These are phyloP conservation scores for Suillia variegata DNA, from an alignment of 2,888 invertebrate genomes.

Conservation along the genomic window DNA sequence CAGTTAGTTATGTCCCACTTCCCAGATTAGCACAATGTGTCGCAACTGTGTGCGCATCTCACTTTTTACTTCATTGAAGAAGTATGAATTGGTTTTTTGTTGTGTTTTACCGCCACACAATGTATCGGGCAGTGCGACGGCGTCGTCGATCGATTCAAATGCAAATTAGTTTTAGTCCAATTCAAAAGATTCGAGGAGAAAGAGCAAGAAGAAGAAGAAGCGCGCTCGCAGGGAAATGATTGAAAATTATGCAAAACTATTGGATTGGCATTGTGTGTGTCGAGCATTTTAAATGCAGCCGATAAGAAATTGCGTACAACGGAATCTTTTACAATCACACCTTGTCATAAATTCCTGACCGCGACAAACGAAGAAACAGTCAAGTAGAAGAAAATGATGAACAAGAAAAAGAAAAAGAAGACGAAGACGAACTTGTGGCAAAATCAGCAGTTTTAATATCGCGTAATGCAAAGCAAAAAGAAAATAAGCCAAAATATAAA, in stretches of 20 bases:
- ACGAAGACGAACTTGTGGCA: background rate
- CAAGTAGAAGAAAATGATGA: no score
- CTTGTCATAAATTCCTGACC: background rate
- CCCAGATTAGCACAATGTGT: background rate
- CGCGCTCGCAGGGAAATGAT: background rate
- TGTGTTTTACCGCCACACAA: no score
- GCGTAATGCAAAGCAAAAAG: background rate
- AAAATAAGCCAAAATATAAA: no score
- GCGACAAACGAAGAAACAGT: background rate
- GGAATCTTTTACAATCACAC: background rate
- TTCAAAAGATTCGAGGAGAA: background rate
- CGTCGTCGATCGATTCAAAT: constrained; percentile 22
- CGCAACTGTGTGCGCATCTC: background rate
- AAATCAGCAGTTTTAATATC: background rate
- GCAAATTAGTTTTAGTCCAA: constrained; percentile 18
- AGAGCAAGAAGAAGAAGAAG: background rate
- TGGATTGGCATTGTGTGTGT: background rate
- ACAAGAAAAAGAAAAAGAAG: no score
- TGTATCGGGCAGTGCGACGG: no score
- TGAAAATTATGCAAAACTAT: background rate
- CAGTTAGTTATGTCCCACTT: background rate
- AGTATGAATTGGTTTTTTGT: background rate
- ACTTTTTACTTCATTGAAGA: background rate
- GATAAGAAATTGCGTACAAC: background rate
- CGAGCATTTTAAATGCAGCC: background rate